Evolutionary conservation across 2,797 vertebrate species (phyloP).

Genomic region (Microcaecilia unicolor): DNA sequence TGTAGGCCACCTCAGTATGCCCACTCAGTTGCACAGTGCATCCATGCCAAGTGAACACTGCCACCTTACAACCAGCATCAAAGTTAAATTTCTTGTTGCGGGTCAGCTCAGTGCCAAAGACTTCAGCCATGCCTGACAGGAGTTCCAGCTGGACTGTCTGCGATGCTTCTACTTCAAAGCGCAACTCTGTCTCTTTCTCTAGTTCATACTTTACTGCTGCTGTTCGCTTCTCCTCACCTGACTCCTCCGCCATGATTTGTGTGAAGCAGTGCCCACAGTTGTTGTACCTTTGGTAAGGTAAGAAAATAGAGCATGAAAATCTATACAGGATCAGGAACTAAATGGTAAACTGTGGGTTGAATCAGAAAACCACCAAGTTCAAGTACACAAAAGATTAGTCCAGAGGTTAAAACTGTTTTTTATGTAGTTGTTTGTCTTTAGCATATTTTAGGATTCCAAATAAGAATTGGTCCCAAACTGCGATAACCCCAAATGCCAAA

Average conservation of each 20-base stretch:
- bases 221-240: slow-evolving; percentile 55
- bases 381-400: too few species aligned
- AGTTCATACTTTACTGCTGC: slow-evolving; percentile 73
- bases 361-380: too few species aligned
- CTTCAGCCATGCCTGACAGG: slow-evolving; percentile 82
- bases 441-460: too few species aligned
- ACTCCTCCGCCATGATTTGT: slow-evolving; percentile 44
- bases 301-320: too few species aligned
- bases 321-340: too few species aligned
- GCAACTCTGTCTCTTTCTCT: slow-evolving; percentile 90
- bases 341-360: too few species aligned
- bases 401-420: too few species aligned
- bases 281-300: too few species aligned
- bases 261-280: not conserved
- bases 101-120: slow-evolving; percentile 92
- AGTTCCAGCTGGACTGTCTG: slow-evolving; percentile 85
- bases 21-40: slow-evolving; percentile 84
- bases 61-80: slow-evolving; percentile 86
- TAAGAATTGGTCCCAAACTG: too few species aligned
- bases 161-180: slow-evolving; percentile 88
- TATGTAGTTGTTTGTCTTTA: too few species aligned
- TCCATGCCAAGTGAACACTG: slow-evolving; percentile 96
- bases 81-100: slow-evolving; percentile 94
- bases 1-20: slow-evolving; percentile 78
- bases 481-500: too few species aligned